phyloP scores from a whole-genome alignment of 1,140 invertebrate species.

The Drosophila subobscura region DNA sequence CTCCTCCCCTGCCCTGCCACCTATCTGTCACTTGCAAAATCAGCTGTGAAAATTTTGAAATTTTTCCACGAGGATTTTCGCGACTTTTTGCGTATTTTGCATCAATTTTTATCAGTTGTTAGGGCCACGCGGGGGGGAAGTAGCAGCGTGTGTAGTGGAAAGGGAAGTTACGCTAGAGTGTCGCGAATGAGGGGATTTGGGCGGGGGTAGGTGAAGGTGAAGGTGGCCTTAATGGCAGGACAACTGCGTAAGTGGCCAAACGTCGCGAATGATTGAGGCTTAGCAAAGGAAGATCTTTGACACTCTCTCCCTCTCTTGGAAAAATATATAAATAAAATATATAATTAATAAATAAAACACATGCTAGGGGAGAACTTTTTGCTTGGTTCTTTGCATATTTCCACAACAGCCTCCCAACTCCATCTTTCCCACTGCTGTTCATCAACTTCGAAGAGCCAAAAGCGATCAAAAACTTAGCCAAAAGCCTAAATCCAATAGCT shows the following conservation, averaged over 20 bases:
- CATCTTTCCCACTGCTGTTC: too few species aligned
- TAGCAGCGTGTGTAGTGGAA: neutral
- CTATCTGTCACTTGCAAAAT: conserved; percentile 62
- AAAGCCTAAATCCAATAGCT: neutral
- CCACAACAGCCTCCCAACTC: too few species aligned
- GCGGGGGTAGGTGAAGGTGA: neutral
- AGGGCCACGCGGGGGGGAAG: conserved; percentile 36
- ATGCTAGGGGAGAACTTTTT: too few species aligned
- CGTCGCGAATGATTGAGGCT: conserved; percentile 33
- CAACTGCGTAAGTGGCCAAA: conserved; percentile 68
- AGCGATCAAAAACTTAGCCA: too few species aligned
- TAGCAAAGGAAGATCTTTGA: conserved; percentile 5
- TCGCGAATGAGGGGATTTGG: too few species aligned
- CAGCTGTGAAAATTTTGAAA: conserved; percentile 83
- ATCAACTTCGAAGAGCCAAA: too few species aligned
- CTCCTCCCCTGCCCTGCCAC: conserved; percentile 7
- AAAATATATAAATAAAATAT: too few species aligned
- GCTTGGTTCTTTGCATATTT: too few species aligned
- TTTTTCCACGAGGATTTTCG: conserved; percentile 83
- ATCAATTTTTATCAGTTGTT: conserved; percentile 81
- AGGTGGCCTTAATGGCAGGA: conserved; percentile 65
- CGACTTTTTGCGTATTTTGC: conserved; percentile 82
- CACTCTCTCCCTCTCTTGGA: too few species aligned
- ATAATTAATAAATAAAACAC: too few species aligned
- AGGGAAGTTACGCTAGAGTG: neutral